Evolutionary conservation across 2,113 vertebrate species (phyloP), one percentile per base, ranked within the genome.

Genomic region (Cyprinodon brontotheroides): DNA sequence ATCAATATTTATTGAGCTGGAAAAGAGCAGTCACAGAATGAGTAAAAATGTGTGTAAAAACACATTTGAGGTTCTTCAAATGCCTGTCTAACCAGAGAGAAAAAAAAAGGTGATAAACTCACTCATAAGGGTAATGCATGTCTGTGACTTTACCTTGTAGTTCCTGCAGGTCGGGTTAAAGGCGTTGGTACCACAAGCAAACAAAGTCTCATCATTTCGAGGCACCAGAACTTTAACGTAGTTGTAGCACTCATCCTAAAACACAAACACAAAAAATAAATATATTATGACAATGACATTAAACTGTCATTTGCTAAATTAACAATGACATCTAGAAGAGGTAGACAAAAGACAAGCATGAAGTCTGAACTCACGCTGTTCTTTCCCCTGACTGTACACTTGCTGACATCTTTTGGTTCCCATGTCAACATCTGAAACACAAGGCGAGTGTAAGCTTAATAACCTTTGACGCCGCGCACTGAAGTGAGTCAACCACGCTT

Each of bases 181-280:
- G 1, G 95, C 96, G 22, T 98, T 98, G 7, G 96, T 97, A 1
- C 96, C 96, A 0, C 96, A 97, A 20, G 94, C 94, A 2, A 98
- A 94, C 39, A 98, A 93, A 0, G 93, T 96, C 81, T 93, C 93
- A 20, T 96, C 92, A 4, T 96, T 94, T 50, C 94, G 93, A 14
- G 94, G 94, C 4, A 96, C 94, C 45, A 98, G 89, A 3, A 98
- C 96, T 14, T 96, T 95, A 72, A 98, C 95, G 80, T 97, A 97
- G 88, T 98, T 98, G 91, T 97, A 96, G 66, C 96, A 97, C 70
- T 96, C 96, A 0, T 96, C 96, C 96, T 98, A 83, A 72, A 89
- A 71, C 39, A 68, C 20, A 80, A 43, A 57, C 50, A 1, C 20
- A 53, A 20, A 57, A 20, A 20, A 57, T 7, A 57, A 20, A 71